Base-by-base conservation (phyloP, 2,888 invertebrate genomes). In the Melinopterus prodromus region DNA sequence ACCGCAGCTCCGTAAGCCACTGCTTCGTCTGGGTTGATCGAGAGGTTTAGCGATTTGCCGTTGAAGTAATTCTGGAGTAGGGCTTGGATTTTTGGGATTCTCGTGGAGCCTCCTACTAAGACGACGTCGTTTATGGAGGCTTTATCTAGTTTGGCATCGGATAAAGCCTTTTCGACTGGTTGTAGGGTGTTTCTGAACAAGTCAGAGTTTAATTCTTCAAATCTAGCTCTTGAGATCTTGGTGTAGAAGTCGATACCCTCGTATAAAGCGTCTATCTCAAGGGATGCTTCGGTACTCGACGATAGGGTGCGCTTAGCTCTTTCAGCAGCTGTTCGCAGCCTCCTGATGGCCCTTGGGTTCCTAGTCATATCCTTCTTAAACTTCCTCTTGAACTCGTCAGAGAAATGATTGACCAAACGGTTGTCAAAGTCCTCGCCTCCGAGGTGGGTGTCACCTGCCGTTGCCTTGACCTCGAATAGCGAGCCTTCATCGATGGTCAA, bases 401-500 rank as follows among this genome's bases (percentile, higher is more conserved):
- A 88, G 80, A 93, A 90, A 86, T 92, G 91, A 80, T 87, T 90
- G 6, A 93, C 92, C 84, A 93, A 86, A 16, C 92, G 89, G 84
- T 91, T 92, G 83, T 91, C 91, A 82, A 91, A 91, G 89, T 95
- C 93, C 88, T 95, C 95, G 12, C 95, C 95, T 26, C 95, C 95
- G 78, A 96, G 91, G 87, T 96, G 96, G 6, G 96, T 96, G 87
- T 97, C 96, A 53, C 96, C 96, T 53, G 95, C 95, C 2, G 96
- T 97, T 0, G 96, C 91, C 87, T 93, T 94, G 5, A 96, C 97
- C 88, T 96, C 95, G 87, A 96, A 96, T 36, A 92, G 87, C 1
- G 92, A 92, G 1, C 95, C 92, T 89, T 96, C 95, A 86, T 95
- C 95, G 87, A 96, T 96, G 77, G 95, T 95, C 74, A 97, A 90